Evolutionary conservation across 2,797 vertebrate species (phyloP).

Genomic region (Triplophysa bombifrons): DNA sequence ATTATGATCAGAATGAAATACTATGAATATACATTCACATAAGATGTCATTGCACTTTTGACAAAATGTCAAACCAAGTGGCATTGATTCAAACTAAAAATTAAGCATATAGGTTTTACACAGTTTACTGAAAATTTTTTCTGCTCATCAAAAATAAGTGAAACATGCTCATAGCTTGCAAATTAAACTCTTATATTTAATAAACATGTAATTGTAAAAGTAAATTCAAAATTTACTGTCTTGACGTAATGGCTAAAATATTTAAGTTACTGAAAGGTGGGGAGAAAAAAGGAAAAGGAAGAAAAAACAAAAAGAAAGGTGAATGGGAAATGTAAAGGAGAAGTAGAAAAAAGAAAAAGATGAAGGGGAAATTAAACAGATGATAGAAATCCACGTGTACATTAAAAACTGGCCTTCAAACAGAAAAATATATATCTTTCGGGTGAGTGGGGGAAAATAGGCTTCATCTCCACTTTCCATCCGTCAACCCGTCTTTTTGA

Average conservation of each 20-base stretch:
- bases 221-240: neutral
- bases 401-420: slow-evolving; percentile 11
- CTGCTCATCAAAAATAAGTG: no score
- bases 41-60: neutral
- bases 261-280: neutral
- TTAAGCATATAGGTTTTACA: no score
- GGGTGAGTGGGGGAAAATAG: slow-evolving; percentile 19
- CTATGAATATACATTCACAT: neutral
- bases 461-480: slow-evolving; percentile 33
- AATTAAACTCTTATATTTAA: neutral
- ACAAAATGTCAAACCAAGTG: neutral
- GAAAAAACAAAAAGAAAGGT: neutral
- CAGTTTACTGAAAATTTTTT: no score
- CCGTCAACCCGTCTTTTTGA: slow-evolving; percentile 15
- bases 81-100: neutral
- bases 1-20: neutral
- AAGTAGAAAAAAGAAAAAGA: neutral
- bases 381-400: slow-evolving; percentile 34
- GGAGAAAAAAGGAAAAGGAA: neutral
- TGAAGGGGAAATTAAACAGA: slow-evolving; percentile 14
- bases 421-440: slow-evolving; percentile 48
- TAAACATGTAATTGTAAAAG: neutral
- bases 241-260: neutral
- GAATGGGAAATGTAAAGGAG: neutral
- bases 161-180: no score